Evolutionary conservation across 2,797 vertebrate genomes (phyloP).

Genomic region (Sebastes diaconus): DNA sequence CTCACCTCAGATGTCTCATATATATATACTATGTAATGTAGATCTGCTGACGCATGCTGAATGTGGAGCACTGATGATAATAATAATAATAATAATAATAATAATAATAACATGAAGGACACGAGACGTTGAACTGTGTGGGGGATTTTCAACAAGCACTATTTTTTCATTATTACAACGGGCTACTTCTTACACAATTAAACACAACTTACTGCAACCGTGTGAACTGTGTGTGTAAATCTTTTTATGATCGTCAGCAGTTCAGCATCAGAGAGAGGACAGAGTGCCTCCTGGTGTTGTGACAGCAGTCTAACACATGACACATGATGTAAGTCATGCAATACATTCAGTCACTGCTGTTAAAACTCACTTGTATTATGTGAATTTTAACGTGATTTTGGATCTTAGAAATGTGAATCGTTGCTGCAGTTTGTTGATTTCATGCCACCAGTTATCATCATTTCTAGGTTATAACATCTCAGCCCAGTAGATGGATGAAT

Average conservation of each 20-base stretch:
- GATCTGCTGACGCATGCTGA: slow-evolving; percentile 16
- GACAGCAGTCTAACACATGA: not conserved
- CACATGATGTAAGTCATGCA: not conserved
- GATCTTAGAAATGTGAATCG: not conserved
- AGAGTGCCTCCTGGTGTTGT: slow-evolving; percentile 13
- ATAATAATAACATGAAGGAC: slow-evolving; percentile 20
- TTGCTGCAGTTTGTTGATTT: not conserved
- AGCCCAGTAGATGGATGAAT: too few relatives aligned
- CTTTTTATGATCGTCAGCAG: not conserved
- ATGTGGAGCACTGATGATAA: slow-evolving; percentile 7
- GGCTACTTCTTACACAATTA: slow-evolving; percentile 64
- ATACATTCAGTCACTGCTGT: not conserved
- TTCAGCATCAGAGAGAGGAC: not conserved
- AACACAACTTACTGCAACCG: slow-evolving; percentile 52
- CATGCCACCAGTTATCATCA: too few relatives aligned
- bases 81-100: not conserved
- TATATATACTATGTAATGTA: slow-evolving; percentile 22
- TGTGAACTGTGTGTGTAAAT: not conserved
- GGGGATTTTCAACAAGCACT: slow-evolving; percentile 55
- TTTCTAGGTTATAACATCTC: too few relatives aligned
- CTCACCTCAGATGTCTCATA: slow-evolving; percentile 30
- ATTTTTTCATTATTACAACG: slow-evolving; percentile 58
- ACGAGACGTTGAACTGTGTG: slow-evolving; percentile 34
- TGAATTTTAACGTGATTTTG: not conserved
- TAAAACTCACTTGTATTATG: not conserved